Evolutionary conservation across 2,888 invertebrate species (phyloP).

Genomic region (Cephus spinipes): DNA sequence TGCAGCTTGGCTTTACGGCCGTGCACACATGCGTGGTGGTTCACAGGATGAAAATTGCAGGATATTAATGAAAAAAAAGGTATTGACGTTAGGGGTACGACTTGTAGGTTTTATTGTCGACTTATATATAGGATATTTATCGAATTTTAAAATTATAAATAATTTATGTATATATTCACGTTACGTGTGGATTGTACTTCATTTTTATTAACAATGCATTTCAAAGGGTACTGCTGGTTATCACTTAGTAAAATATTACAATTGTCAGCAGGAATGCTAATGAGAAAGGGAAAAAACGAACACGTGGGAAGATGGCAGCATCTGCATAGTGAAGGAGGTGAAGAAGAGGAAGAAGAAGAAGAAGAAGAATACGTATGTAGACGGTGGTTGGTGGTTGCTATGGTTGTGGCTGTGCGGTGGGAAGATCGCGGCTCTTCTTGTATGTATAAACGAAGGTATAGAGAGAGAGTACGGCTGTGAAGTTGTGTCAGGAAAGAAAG

Average conservation of each 20-base stretch:
- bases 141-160: constrained; percentile 6
- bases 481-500: not conserved
- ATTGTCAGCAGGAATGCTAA: not conserved
- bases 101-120: not conserved
- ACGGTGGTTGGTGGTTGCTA: not conserved
- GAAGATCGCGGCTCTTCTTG: not conserved
- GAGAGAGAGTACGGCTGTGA: not conserved
- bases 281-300: not conserved
- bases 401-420: not conserved
- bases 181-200: not conserved
- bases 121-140: not conserved
- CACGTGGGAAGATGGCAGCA: constrained; percentile 18
- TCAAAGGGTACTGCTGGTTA: not conserved
- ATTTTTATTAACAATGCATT: not conserved
- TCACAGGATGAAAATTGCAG: not conserved
- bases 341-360: constrained; percentile 30
- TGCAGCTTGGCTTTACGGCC: constrained; percentile 52
- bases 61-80: not conserved
- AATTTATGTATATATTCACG: constrained; percentile 13
- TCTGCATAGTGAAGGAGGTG: constrained; percentile 30
- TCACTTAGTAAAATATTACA: not conserved
- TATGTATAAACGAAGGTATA: not conserved
- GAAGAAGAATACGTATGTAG: constrained; percentile 26
- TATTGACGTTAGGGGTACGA: not conserved
- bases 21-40: constrained; percentile 31